Base-by-base conservation (phyloP, 1,140 invertebrate genomes). In the Leucophenga varia region DNA sequence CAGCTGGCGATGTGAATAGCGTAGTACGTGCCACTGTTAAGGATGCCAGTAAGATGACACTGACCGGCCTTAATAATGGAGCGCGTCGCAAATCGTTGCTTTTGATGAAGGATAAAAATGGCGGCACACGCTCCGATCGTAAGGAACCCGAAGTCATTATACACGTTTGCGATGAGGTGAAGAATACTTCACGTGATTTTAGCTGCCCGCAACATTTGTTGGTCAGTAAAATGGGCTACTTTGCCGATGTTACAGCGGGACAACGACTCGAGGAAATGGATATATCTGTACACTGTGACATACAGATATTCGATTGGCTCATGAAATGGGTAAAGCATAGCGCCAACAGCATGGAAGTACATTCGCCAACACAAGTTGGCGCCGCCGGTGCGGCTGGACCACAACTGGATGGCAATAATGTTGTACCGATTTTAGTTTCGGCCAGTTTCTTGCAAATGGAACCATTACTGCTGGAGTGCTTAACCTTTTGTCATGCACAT, bases 261-360 rank as follows among this genome's bases (percentile, higher is more conserved):
- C 90, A 93, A 76, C 82, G 85, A 36, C 69, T 94, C n/a, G 91
- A 94, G 70, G 93, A 95, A 57, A 95, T 96, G 81, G 93, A 97
- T 61, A 95, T 97, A 55, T 95, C 93, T 0, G 93, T 96, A 1
- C 93, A 97, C 73, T 96, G 93, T 73, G 93, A 97, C 76, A 88
- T 97, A 37, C 85, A 81, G 69, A 82, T 82, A n/a, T 97, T 97
- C 74, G 93, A 97, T 55, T 97, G 93, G 93, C 76, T 97, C n/a
- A 94, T 97, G 87, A 83, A 86, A 54, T 97, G 93, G 91, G 89
- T 95, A 0, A 90, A 90, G 70, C 82, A 84, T 37, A 87, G 88
- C 53, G 76, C 81, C 0, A 80, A 58, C 13, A 38, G 52, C 25
- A 52, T 57, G 20, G 49, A n/a, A 10, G 21, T 55, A 6, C 47